Percentiles rank a stretch among this genome's conserved stretches.
Evolutionary conservation across 2,797 vertebrate genomes (phyloP).

Genomic region (Leucoraja ocellata): DNA sequence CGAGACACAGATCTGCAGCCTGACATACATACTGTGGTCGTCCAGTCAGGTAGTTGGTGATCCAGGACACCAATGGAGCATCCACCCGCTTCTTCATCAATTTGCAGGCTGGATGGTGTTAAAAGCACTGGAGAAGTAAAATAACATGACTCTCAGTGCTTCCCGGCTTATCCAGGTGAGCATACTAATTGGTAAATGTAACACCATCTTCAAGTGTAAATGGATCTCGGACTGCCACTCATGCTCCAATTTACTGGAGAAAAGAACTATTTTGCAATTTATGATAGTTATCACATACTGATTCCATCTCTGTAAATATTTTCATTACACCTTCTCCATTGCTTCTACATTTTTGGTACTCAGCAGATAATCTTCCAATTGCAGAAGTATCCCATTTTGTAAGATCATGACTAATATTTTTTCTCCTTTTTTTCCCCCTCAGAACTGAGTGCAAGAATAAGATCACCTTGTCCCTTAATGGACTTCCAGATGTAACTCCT

Average conservation of each 20-base stretch:
- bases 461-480: slow-evolving; percentile 62
- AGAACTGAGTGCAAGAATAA: slow-evolving; percentile 54
- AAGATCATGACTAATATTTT: background rate
- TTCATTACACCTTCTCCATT: background rate
- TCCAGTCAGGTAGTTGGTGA: no score
- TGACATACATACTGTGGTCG: no score
- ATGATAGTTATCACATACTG: background rate
- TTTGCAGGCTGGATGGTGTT: no score
- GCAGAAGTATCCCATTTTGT: background rate
- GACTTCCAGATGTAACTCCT: slow-evolving; percentile 64
- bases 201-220: background rate
- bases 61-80: no score
- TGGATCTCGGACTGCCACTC: background rate
- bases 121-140: no score
- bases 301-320: background rate
- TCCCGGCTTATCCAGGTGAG: no score
- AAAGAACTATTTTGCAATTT: background rate
- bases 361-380: background rate
- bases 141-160: no score
- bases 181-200: background rate
- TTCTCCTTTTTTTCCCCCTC: slow-evolving; percentile 43
- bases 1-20: no score
- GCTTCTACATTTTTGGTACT: background rate
- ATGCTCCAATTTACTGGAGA: background rate
- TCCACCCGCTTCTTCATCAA: no score